These are phyloP conservation scores for Sipha flava DNA, from an alignment of 1,140 invertebrate species.

Conservation along the genomic window DNA sequence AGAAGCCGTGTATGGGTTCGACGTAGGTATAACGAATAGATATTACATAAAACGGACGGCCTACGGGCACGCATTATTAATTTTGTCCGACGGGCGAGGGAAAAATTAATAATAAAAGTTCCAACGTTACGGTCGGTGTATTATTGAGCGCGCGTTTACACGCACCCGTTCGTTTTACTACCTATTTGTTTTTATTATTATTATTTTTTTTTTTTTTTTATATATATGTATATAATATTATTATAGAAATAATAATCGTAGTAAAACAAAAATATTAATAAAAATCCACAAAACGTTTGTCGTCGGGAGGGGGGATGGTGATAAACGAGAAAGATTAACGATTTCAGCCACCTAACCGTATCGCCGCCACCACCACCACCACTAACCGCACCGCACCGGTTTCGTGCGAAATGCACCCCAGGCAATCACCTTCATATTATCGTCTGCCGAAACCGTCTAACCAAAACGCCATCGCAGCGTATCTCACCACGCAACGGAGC, in stretches of 20 bases:
- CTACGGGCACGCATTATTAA: slow-evolving; percentile 1
- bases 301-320: neutral
- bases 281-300: neutral
- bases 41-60: neutral
- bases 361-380: neutral
- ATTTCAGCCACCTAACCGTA: too few species aligned
- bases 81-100: neutral
- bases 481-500: too few species aligned
- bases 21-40: neutral
- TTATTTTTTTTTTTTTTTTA: neutral
- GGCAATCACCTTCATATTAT: neutral
- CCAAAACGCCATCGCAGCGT: too few species aligned
- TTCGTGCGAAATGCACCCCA: neutral
- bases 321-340: slow-evolving; percentile 13
- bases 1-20: neutral
- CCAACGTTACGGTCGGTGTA: neutral
- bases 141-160: too few species aligned
- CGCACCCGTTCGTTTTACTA: too few species aligned
- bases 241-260: too few species aligned
- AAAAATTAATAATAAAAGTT: neutral
- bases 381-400: too few species aligned
- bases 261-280: neutral
- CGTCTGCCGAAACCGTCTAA: neutral
- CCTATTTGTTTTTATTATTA: neutral
- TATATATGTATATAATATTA: too few species aligned